phyloP scores from a whole-genome alignment of 2,888 invertebrate genomes.

The Danaus chrysippus region DNA sequence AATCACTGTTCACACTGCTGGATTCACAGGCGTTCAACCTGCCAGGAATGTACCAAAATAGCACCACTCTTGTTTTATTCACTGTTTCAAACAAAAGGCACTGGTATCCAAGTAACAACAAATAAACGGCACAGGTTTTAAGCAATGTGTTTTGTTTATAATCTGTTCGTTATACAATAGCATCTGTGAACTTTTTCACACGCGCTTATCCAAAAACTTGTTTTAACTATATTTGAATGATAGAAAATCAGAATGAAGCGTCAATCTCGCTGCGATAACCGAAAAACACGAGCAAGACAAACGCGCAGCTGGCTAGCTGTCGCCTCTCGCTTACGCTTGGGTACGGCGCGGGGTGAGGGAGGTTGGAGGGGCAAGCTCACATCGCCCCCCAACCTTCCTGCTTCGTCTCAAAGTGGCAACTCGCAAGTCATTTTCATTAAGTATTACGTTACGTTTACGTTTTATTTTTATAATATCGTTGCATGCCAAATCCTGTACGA shows the following conservation, averaged over 20 bases:
- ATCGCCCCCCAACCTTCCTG: constrained; percentile 64
- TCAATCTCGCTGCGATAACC: constrained; percentile 70
- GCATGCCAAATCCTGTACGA: constrained; percentile 28
- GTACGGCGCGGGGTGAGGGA: constrained; percentile 51
- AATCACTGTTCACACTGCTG: constrained; percentile 75
- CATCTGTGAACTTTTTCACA: constrained; percentile 47
- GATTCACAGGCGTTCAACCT: constrained; percentile 56
- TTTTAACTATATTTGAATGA: constrained; percentile 49
- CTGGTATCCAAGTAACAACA: constrained; percentile 66
- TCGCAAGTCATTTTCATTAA: constrained; percentile 62
- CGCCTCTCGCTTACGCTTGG: constrained; percentile 68
- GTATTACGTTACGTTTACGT: constrained; percentile 54
- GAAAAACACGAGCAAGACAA: constrained; percentile 67
- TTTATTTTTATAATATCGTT: constrained; percentile 61
- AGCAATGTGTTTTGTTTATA: constrained; percentile 45
- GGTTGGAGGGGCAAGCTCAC: constrained; percentile 45
- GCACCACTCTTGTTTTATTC: constrained; percentile 66
- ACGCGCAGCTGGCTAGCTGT: constrained; percentile 64
- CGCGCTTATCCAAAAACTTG: constrained; percentile 53
- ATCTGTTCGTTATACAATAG: constrained; percentile 39
- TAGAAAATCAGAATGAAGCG: constrained; percentile 64
- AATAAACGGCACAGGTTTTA: constrained; percentile 48
- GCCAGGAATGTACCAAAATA: constrained; percentile 63
- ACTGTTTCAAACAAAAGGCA: constrained; percentile 73
- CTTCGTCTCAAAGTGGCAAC: constrained; percentile 43